phyloP scores from a whole-genome alignment of 2,113 vertebrate genomes.

The Sapayoa aenigma region DNA sequence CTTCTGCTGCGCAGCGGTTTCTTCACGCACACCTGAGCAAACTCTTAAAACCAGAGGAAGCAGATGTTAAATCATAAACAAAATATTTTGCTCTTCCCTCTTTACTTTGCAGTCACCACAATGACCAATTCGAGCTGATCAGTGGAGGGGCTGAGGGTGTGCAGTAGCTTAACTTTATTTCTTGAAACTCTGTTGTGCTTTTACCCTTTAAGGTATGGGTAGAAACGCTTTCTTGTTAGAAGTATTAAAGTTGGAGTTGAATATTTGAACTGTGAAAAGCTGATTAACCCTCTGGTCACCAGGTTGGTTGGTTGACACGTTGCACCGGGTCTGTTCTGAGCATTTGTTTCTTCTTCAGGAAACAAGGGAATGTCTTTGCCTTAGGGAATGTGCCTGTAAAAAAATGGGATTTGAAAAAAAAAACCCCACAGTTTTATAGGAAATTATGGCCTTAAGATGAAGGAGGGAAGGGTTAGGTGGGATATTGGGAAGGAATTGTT shows the following conservation, averaged over 20 bases:
- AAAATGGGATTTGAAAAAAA: not conserved
- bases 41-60: not conserved
- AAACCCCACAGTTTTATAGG: not conserved
- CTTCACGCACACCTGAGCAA: not conserved
- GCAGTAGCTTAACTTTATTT: not conserved
- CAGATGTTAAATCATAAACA: not conserved
- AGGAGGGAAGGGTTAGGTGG: not conserved
- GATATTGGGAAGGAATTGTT: not conserved
- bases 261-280: not conserved
- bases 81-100: not conserved
- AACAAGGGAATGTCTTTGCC: not conserved
- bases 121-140: fast-evolving
- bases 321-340: no score
- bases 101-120: not conserved
- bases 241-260: not conserved
- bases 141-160: not conserved
- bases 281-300: not conserved
- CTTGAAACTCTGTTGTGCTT: not conserved
- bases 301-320: not conserved
- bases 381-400: not conserved
- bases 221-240: not conserved
- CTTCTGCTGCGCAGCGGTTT: fast-evolving
- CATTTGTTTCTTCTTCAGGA: not conserved
- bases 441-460: not conserved
- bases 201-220: not conserved